Percentiles rank a stretch among this genome's conserved stretches.
These are phyloP conservation scores for Porites lutea DNA, from an alignment of 64 coral and sea anemone species.

Conservation along the genomic window DNA sequence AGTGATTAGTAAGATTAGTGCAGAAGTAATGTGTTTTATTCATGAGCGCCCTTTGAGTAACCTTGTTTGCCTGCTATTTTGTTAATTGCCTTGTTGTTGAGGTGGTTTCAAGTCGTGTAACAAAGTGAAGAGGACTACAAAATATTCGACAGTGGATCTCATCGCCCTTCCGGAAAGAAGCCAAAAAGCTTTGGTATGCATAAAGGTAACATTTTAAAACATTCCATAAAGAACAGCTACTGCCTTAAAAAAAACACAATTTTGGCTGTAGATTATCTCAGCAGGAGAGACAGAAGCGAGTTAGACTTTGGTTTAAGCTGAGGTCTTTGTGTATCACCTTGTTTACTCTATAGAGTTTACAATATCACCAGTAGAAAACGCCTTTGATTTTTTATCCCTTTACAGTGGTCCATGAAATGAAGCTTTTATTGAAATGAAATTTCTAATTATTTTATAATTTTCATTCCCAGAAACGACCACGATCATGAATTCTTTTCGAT, in stretches of 20 bases:
- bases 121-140: neutral
- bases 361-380: neutral
- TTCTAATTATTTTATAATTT: no score
- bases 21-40: conserved; percentile 43
- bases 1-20: conserved; percentile 16
- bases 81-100: conserved; percentile 1
- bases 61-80: conserved; percentile 14
- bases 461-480: no score
- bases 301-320: neutral
- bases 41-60: conserved; percentile 39
- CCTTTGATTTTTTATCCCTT: neutral
- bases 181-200: neutral
- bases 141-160: neutral
- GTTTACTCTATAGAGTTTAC: neutral
- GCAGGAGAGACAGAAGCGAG: neutral
- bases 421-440: no score
- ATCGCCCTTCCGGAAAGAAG: neutral
- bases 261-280: neutral
- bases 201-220: neutral
- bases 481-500: no score
- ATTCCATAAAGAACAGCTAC: neutral
- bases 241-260: conserved; percentile 1
- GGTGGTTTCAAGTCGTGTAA: neutral
- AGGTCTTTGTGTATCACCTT: neutral
- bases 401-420: no score